These are phyloP conservation scores for Entosphenus tridentatus DNA, from an alignment of 2,113 vertebrate species.

Conservation along the genomic window DNA sequence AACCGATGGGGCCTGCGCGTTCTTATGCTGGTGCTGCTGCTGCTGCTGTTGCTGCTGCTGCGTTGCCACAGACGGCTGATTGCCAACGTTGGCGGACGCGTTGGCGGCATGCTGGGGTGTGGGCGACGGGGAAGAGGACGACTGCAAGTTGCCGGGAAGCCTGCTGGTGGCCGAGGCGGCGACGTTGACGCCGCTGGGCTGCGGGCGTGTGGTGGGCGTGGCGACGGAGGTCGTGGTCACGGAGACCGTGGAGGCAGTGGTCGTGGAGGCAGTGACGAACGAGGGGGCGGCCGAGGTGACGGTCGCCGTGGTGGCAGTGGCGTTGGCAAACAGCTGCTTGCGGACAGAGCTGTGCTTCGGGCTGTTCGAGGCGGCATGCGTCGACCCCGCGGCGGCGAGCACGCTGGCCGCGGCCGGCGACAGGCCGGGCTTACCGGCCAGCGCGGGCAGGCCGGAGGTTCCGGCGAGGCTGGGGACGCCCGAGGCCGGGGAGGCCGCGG, in stretches of 20 bases:
- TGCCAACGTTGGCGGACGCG: no score
- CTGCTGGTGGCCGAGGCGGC: no score
- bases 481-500: conserved; percentile 17
- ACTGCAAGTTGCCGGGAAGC: no score
- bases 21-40: no score
- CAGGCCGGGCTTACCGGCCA: conserved; percentile 2
- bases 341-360: conserved; percentile 65
- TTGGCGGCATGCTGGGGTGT: no score
- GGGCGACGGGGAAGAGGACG: no score
- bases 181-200: background rate
- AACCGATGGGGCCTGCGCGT: no score
- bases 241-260: conserved; percentile 23
- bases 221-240: conserved; percentile 17
- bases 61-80: no score
- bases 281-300: conserved; percentile 27
- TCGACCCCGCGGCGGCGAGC: conserved; percentile 27
- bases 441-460: background rate
- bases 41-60: no score
- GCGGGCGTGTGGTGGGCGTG: background rate
- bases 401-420: conserved; percentile 28
- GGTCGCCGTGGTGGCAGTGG: conserved; percentile 39
- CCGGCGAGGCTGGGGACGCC: conserved; percentile 2
- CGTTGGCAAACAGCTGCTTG: conserved; percentile 66
- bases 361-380: conserved; percentile 24
- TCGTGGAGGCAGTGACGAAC: conserved; percentile 27